Base-by-base conservation (phyloP, 2,888 invertebrate species). In the Aspidiotus rigidus region DNA sequence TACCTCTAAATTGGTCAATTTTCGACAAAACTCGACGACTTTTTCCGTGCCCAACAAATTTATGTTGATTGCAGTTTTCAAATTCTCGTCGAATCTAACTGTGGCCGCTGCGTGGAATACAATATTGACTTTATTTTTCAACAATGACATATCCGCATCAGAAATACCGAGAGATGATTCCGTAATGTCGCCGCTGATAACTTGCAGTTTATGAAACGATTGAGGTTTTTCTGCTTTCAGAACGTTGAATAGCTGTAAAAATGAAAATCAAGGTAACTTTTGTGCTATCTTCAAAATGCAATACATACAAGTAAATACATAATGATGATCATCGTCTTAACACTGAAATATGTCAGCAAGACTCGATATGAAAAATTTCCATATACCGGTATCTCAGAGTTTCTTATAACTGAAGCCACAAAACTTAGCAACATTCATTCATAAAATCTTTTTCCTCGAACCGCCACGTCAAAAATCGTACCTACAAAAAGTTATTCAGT, bases 81-180 rank as follows among this genome's bases (percentile, higher is more conserved):
- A 60, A 67, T 67, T 60, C 53, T 67, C 67, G 49, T 67, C 67
- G 15, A 67, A 67, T 59, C 59, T 42, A 7, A 67, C 67, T n/a
- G 67, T 67, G 39, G 67, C 67, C 7, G 67, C 67, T 9, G 67
- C 57, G 60, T 67, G 67, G 15, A 67, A 67, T 7, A 67, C 67
- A n/a, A 67, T 39, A 53, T 67, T 67, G 7, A 67, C 67, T 59
- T 67, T 67, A 10, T 67, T 59, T 13, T n/a, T 59, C 49, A 67
- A 59, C 11, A 59, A 49, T 11, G 42, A 17, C 49, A 49, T 16
- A 28, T 67, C 67, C 28, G 67, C 44, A 56, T 67, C 67, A 53
- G 53, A 53, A 49, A 67, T 67, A 13, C 67, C 67, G 9, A 67
- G 57, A 28, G 42, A 44, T 16, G 49, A 41, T 28, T 67, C 59